Evolutionary conservation across 2,113 vertebrate species (phyloP).

Genomic region (Neogale vison): DNA sequence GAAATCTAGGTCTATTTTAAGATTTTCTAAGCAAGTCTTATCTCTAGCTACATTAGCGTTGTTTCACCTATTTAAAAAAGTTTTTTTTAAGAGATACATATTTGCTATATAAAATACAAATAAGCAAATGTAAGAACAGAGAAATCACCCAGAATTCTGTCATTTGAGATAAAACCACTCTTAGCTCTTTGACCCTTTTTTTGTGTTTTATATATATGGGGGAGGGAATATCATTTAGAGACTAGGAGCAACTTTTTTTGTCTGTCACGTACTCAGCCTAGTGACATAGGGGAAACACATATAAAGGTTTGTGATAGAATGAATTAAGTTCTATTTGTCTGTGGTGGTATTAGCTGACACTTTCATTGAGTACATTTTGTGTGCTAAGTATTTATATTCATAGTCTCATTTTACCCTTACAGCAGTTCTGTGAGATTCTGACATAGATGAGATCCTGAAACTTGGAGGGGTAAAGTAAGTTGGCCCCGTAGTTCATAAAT

Average conservation of each 20-base stretch:
- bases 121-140: neutral
- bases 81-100: neutral
- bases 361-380: neutral
- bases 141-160: neutral
- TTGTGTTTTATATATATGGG: neutral
- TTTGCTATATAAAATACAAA: neutral
- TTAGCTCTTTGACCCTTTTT: neutral
- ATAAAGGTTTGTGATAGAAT: neutral
- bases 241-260: neutral
- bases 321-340: neutral
- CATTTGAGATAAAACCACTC: neutral
- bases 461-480: neutral
- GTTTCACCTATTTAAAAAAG: neutral
- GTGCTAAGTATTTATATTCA: neutral
- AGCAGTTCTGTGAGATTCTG: neutral
- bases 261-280: neutral
- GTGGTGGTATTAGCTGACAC: neutral
- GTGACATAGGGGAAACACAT: neutral
- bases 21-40: neutral
- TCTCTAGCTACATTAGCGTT: neutral
- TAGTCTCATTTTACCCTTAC: slow-evolving; percentile 27
- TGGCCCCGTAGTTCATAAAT: neutral
- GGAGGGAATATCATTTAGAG: neutral
- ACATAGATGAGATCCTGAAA: neutral
- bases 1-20: neutral